Evolutionary conservation across 2,888 invertebrate species (phyloP).

Genomic region (Myopa tessellatipennis): DNA sequence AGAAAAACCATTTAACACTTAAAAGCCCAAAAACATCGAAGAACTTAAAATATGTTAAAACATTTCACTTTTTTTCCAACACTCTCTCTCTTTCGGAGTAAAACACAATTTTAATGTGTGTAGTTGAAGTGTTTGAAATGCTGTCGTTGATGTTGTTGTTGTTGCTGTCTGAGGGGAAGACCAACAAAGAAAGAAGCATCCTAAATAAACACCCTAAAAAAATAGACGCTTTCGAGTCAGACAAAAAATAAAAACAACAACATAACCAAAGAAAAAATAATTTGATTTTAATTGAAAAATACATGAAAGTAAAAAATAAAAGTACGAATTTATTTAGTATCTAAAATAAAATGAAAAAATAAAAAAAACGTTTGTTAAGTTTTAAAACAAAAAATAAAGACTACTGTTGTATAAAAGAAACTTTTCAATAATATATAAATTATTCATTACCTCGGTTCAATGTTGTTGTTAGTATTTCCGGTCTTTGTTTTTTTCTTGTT

Average conservation of each 20-base stretch:
- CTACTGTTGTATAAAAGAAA: not conserved
- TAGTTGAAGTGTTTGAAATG: slow-evolving; percentile 1
- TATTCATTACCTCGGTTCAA: not conserved
- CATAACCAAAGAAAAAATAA: slow-evolving; percentile 46
- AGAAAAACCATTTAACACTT: too few species aligned
- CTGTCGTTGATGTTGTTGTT: not conserved
- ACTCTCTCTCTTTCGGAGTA: not conserved
- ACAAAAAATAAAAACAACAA: slow-evolving; percentile 44
- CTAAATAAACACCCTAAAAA: slow-evolving; percentile 60
- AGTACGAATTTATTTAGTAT: not conserved
- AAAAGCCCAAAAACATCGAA: not conserved
- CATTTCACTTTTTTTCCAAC: not conserved
- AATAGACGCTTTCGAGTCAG: slow-evolving; percentile 47
- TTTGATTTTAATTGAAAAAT: slow-evolving; percentile 63
- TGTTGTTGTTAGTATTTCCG: too few species aligned
- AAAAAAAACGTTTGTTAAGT: slow-evolving; percentile 3
- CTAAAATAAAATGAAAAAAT: not conserved
- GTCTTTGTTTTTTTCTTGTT: not conserved
- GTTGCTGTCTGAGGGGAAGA: not conserved
- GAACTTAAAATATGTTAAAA: not conserved
- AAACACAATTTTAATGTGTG: not conserved
- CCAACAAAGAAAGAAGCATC: slow-evolving; percentile 47
- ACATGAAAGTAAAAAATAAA: slow-evolving; percentile 41
- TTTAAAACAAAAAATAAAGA: not conserved
- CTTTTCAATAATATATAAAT: not conserved